These are phyloP conservation scores for Karalla daura DNA, from an alignment of 2,797 vertebrate genomes.

Conservation along the genomic window DNA sequence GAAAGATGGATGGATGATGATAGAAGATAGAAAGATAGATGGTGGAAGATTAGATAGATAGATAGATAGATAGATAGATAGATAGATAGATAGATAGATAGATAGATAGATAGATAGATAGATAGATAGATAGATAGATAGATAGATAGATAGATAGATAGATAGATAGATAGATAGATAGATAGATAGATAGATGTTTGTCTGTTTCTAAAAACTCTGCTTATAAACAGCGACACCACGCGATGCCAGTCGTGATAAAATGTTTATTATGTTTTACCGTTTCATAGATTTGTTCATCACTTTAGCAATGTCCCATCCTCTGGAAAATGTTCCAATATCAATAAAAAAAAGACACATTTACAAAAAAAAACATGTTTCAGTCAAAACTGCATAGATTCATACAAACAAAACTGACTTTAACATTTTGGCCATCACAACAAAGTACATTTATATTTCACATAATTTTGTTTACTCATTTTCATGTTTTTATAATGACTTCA, in stretches of 20 bases:
- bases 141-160: too few species aligned
- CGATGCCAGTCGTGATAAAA: slow-evolving; percentile 19
- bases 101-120: too few species aligned
- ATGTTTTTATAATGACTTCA: neutral
- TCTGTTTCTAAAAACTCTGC: too few species aligned
- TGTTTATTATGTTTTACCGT: slow-evolving; percentile 55
- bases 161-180: too few species aligned
- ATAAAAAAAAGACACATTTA: slow-evolving; percentile 22
- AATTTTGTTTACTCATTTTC: neutral
- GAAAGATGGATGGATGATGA: too few species aligned
- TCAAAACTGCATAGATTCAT: slow-evolving; percentile 24
- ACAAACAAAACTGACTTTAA: slow-evolving; percentile 30
- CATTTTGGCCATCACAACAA: slow-evolving; percentile 45
- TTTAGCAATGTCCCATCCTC: neutral
- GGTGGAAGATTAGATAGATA: too few species aligned
- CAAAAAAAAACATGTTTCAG: slow-evolving; percentile 41
- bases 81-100: too few species aligned
- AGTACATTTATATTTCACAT: neutral
- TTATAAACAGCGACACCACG: neutral
- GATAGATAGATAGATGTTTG: too few species aligned
- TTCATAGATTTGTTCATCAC: neutral
- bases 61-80: too few species aligned
- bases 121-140: too few species aligned
- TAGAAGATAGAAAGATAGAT: too few species aligned
- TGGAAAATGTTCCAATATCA: slow-evolving; percentile 15